phyloP scores from a whole-genome alignment of 2,797 vertebrate species.

The Lagorchestes hirsutus region DNA sequence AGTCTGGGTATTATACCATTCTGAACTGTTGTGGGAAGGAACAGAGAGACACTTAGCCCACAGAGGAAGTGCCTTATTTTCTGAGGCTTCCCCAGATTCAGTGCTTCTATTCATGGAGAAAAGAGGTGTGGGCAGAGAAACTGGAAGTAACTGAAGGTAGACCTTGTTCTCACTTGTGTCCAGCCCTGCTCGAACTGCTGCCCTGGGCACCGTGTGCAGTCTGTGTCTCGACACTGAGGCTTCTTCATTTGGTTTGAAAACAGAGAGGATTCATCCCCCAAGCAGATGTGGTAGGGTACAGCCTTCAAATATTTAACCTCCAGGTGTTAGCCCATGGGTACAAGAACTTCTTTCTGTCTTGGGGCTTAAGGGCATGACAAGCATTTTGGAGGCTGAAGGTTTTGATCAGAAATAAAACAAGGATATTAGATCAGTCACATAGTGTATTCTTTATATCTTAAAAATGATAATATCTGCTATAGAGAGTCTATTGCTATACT shows the following conservation, averaged over 20 bases:
- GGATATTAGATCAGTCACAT: background rate
- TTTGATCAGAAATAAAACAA: background rate
- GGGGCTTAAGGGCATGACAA: constrained; percentile 14
- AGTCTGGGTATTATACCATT: background rate
- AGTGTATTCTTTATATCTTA: background rate
- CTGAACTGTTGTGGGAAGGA: background rate
- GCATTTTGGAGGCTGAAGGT: background rate
- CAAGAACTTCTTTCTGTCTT: constrained; percentile 14
- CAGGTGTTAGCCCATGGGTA: constrained; percentile 24
- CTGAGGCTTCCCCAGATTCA: background rate
- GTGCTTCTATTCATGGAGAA: background rate
- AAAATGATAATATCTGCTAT: background rate
- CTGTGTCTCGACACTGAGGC: background rate
- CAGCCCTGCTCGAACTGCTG: background rate
- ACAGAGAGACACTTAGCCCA: background rate
- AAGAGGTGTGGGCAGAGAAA: background rate
- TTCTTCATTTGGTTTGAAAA: constrained; percentile 17
- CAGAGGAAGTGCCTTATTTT: background rate
- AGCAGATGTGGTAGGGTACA: constrained; percentile 60
- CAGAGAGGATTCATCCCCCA: constrained; percentile 22
- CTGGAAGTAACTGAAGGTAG: background rate
- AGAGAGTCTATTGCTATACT: background rate
- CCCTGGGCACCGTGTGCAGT: background rate
- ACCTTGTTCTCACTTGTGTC: background rate
- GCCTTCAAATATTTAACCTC: constrained; percentile 57